phyloP scores from a whole-genome alignment of 2,888 invertebrate genomes.

The Philopedon plagiatum region DNA sequence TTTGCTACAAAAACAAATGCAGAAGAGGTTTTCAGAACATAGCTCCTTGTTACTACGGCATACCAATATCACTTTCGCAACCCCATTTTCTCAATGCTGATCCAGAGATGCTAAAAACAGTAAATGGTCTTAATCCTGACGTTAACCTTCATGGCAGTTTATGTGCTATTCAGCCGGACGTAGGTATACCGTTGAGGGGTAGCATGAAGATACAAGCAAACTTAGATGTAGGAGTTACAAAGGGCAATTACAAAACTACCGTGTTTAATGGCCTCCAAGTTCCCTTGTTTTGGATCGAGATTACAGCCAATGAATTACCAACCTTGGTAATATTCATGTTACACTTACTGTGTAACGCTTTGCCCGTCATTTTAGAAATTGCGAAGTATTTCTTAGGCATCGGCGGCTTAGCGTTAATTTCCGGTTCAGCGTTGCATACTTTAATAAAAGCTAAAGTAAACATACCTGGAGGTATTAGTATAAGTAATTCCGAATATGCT shows the following conservation, averaged over 20 bases:
- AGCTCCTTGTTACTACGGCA: slow-evolving; percentile 73
- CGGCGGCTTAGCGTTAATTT: slow-evolving; percentile 62
- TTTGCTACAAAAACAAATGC: slow-evolving; percentile 79
- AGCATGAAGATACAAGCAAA: slow-evolving; percentile 81
- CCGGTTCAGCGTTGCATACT: slow-evolving; percentile 59
- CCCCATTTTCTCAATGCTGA: slow-evolving; percentile 77
- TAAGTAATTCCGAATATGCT: slow-evolving; percentile 59
- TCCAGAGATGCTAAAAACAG: slow-evolving; percentile 71
- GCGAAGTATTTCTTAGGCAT: slow-evolving; percentile 60
- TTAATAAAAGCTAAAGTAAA: slow-evolving; percentile 54
- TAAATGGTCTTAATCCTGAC: slow-evolving; percentile 77
- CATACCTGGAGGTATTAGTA: slow-evolving; percentile 56
- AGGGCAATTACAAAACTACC: slow-evolving; percentile 74
- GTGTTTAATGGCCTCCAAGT: slow-evolving; percentile 77
- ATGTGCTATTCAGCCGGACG: slow-evolving; percentile 80
- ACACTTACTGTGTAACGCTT: slow-evolving; percentile 54
- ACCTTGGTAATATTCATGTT: slow-evolving; percentile 55
- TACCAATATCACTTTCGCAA: slow-evolving; percentile 80
- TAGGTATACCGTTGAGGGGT: slow-evolving; percentile 77
- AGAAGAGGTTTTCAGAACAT: slow-evolving; percentile 72
- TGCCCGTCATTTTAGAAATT: slow-evolving; percentile 58
- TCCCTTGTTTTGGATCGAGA: slow-evolving; percentile 81
- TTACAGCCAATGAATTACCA: slow-evolving; percentile 67
- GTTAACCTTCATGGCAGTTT: slow-evolving; percentile 71
- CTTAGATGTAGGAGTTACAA: slow-evolving; percentile 75